These are phyloP conservation scores for Perodicticus potto DNA, from an alignment of 2,797 vertebrate species.

Conservation along the genomic window DNA sequence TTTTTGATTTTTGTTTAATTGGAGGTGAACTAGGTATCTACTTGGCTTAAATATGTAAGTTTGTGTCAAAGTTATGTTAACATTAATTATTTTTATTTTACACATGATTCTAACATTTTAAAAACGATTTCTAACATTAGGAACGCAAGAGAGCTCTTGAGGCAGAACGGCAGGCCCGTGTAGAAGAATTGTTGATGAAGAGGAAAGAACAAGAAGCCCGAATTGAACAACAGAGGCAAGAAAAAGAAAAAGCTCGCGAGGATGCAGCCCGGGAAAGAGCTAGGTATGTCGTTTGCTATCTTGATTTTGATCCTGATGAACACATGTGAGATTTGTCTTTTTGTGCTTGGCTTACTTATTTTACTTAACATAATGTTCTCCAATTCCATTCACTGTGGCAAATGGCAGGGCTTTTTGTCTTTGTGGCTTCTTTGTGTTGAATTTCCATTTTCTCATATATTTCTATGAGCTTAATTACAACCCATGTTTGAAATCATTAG, in stretches of 20 bases:
- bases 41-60: not conserved
- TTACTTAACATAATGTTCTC: not conserved
- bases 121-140: constrained; percentile 84
- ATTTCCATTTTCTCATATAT: no score
- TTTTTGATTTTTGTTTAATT: constrained; percentile 28
- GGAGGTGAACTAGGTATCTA: not conserved
- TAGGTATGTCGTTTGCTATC: constrained; percentile 88
- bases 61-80: not conserved
- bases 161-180: constrained; percentile 97
- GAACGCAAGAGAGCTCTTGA: constrained; percentile 97
- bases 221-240: constrained; percentile 97
- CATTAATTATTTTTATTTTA: constrained; percentile 32
- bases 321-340: no score
- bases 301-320: not conserved
- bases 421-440: no score
- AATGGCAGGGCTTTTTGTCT: not conserved
- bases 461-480: no score
- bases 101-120: not conserved
- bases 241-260: constrained; percentile 97
- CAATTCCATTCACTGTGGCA: not conserved
- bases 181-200: constrained; percentile 95
- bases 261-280: constrained; percentile 98
- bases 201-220: constrained; percentile 97
- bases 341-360: not conserved
- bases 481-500: no score